A percentile compares a stretch with the other conserved stretches of the same genome.
These are phyloP conservation scores for Notoglanidium macrostoma DNA, from an alignment of 2,797 vertebrate species.

Conservation along the genomic window DNA sequence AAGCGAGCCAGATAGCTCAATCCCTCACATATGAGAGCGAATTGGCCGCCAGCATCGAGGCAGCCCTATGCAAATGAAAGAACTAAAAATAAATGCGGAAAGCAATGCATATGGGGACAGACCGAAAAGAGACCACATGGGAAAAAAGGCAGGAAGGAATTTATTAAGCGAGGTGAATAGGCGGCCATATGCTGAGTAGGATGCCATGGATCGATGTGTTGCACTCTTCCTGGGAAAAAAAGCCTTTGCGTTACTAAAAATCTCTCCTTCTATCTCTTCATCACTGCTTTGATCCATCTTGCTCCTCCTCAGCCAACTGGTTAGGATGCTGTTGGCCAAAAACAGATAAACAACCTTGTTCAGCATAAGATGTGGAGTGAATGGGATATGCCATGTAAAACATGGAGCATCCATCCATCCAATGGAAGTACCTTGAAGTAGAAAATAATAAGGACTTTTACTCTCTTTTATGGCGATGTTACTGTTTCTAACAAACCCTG, in stretches of 20 bases:
- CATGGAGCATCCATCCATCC: background rate
- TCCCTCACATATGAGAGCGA: background rate
- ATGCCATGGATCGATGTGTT: constrained; percentile 11
- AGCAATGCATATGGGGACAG: background rate
- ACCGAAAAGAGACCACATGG: background rate
- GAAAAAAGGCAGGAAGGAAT: background rate
- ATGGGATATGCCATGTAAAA: constrained; percentile 10
- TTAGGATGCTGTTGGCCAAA: constrained; percentile 10
- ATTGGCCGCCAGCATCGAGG: background rate
- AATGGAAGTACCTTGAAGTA: background rate
- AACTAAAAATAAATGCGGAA: constrained; percentile 22
- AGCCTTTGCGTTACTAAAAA: background rate
- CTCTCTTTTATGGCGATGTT: background rate
- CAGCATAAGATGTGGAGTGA: constrained; percentile 6
- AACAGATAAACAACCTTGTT: constrained; percentile 12
- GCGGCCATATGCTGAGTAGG: constrained; percentile 34
- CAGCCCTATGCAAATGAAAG: constrained; percentile 15
- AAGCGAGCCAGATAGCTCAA: background rate
- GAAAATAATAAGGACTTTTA: constrained; percentile 1
- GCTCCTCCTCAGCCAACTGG: background rate
- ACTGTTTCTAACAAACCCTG: background rate
- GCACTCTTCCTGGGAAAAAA: background rate
- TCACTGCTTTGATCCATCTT: background rate
- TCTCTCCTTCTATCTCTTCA: background rate
- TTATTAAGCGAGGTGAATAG: constrained; percentile 3